Evolutionary conservation across 2,797 vertebrate genomes (phyloP), one percentile per base, ranked within the genome.

Genomic region (Ceryle rudis): DNA sequence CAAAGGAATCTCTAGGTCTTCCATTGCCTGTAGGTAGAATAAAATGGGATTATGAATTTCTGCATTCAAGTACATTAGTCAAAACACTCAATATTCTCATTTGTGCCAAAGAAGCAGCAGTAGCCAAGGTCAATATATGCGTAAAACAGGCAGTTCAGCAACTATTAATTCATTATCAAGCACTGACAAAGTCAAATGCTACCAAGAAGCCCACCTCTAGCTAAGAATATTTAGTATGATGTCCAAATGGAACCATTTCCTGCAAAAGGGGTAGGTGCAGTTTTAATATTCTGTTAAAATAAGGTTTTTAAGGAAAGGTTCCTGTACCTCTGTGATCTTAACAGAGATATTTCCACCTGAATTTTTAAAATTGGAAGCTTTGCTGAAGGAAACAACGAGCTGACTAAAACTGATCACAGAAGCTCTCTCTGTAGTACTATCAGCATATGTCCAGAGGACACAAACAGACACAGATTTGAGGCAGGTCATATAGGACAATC

Each of bases 81-180:
- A 90, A 84, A 96, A 89, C 84, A 72, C 44, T 94, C 66, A 47
- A 69, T 81, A 92, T 55, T 79, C 37, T 72, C 62, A 72, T 67
- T 67, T 8, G 2, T 75, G 42, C 51, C 35, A 62, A 79, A 84
- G 86, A 72, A 79, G 54, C 35, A 75, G 49, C 46, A 81, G 29
- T n/a, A 84, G 35, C 46, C 82, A 93, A 84, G 82, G 85, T 90
- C 87, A 93, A 64, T 26, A 74, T 39, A 58, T 28, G 35, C 41
- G n/a, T 49, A 75, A 69, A 84, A 78, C 18, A 81, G 33, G n/a
- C 10, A 75, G 62, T 84, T 70, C 51, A 72, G 49, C 31, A 62
- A 62, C 37, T 91, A 41, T 81, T 75, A 79, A 55, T 84, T 84
- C 14, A 65, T 81, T 85, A 80, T 26, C 44, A 62, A 84, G 58